A percentile compares a stretch with the other conserved stretches of the same genome.
Conservation (phyloP, 2,113 vertebrate species). For the Mixornis gularis region DNA sequence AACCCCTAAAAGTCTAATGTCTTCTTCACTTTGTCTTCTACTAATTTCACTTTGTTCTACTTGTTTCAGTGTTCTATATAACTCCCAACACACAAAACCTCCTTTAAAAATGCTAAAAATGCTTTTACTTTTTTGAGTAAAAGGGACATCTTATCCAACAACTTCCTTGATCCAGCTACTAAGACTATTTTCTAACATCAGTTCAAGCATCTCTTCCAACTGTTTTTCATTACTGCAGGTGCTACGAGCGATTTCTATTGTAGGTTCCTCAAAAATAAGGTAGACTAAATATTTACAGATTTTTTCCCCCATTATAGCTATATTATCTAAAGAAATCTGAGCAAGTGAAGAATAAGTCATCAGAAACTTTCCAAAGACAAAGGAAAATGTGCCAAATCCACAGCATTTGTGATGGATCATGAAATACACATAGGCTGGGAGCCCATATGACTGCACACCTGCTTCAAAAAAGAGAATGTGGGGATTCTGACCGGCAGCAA, state of each 20-base stretch:
- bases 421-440: neutral
- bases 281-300: neutral
- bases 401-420: neutral
- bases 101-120: neutral
- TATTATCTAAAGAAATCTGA: neutral
- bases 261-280: neutral
- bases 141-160: neutral
- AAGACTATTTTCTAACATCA: neutral
- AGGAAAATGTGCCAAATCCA: neutral
- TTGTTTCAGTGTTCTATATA: neutral
- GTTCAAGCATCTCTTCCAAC: neutral
- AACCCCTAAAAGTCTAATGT: neutral
- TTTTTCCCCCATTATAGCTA: accelerated
- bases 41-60: neutral
- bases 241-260: neutral
- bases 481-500: neutral
- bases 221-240: neutral
- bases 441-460: neutral
- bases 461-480: neutral
- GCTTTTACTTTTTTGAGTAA: no score
- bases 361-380: neutral
- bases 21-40: neutral
- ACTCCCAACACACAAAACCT: neutral
- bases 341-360: neutral
- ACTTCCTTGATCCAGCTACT: neutral